These are phyloP conservation scores for Meloidogyne chitwoodi DNA, from an alignment of 1,140 invertebrate species.

Conservation along the genomic window DNA sequence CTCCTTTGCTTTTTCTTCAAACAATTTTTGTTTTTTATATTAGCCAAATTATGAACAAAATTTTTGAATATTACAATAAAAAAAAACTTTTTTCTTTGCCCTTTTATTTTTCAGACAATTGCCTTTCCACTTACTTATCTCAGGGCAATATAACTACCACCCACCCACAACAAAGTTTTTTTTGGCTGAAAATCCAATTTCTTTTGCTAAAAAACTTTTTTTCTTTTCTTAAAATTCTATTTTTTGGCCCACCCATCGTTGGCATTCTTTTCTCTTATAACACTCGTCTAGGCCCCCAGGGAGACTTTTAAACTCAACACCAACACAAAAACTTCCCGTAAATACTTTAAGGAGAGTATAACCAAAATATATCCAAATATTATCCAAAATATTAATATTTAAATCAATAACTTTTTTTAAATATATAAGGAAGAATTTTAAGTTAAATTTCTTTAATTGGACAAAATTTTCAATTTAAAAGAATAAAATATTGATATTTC, in stretches of 20 bases:
- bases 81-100: not conserved
- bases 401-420: too few relatives aligned
- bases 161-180: not conserved
- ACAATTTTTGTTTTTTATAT: not conserved
- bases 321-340: not conserved
- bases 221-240: not conserved
- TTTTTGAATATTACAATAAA: not conserved
- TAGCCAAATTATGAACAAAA: not conserved
- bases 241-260: not conserved
- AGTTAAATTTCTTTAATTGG: too few relatives aligned
- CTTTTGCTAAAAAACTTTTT: not conserved
- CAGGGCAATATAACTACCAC: too few relatives aligned
- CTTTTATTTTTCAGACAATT: not conserved
- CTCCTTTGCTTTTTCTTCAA: too few relatives aligned
- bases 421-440: too few relatives aligned
- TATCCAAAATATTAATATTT: too few relatives aligned
- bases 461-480: too few relatives aligned
- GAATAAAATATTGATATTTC: too few relatives aligned
- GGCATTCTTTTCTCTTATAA: not conserved
- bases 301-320: not conserved
- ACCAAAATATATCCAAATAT: too few relatives aligned
- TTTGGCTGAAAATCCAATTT: not conserved
- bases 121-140: too few relatives aligned
- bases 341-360: not conserved
- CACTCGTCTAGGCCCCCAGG: not conserved